Percentiles rank a stretch among this genome's conserved stretches.
phyloP scores from a whole-genome alignment of 2,797 vertebrate genomes.

The Eupleurogrammus muticus region DNA sequence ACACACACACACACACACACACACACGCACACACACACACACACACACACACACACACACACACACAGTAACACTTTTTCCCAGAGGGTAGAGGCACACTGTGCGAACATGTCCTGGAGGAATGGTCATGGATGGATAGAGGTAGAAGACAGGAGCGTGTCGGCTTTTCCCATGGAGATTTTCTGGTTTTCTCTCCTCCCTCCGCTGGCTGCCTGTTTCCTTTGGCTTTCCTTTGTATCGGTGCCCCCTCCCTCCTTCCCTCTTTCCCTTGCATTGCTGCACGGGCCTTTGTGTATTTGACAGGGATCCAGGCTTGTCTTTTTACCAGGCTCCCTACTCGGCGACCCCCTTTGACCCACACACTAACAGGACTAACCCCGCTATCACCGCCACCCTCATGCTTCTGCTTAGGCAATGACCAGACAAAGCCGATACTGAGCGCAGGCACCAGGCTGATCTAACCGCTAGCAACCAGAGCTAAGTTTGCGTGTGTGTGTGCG shows the following conservation, averaged over 20 bases:
- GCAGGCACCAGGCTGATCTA: constrained; percentile 41
- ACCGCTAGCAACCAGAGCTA: constrained; percentile 10
- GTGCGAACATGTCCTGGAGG: constrained; percentile 19
- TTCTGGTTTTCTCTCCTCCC: constrained; percentile 36
- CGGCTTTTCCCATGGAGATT: constrained; percentile 45
- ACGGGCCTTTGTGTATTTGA: constrained; percentile 32
- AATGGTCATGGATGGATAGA: constrained; percentile 35
- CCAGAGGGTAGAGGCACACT: constrained; percentile 13
- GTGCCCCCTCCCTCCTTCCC: constrained; percentile 40
- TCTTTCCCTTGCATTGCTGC: constrained; percentile 33
- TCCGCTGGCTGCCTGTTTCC: constrained; percentile 44
- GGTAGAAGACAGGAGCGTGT: constrained; percentile 32
- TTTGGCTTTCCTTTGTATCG: constrained; percentile 84
- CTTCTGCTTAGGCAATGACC: constrained; percentile 6
- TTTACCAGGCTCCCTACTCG: not conserved
- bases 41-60: too few relatives aligned
- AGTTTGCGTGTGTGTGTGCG: not conserved
- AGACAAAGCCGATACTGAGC: not conserved
- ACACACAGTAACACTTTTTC: not conserved
- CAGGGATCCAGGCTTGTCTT: constrained; percentile 24
- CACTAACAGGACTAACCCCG: not conserved
- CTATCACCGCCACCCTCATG: not conserved
- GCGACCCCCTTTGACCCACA: constrained; percentile 21
- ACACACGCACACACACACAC: too few relatives aligned
- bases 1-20: too few relatives aligned